Percentiles rank a stretch among this genome's conserved stretches.
Conservation (phyloP, 2,888 invertebrate species). For the Orthosia cruda region DNA sequence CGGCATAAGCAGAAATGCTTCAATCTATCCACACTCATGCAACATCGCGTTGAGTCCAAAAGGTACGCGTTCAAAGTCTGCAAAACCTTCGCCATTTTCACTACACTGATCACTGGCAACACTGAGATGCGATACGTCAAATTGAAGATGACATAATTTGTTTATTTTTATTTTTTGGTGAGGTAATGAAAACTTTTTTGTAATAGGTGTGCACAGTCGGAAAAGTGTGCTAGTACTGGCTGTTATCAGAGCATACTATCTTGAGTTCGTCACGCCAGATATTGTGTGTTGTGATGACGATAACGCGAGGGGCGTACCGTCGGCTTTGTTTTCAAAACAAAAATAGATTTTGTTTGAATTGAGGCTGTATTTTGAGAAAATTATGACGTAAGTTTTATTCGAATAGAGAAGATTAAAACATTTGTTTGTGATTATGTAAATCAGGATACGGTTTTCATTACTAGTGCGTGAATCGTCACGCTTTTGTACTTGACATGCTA, state of each 20-base stretch:
- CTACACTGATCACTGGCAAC: conserved; percentile 71
- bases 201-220: conserved; percentile 80
- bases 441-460: neutral
- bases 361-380: conserved; percentile 52
- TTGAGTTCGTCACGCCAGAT: conserved; percentile 90
- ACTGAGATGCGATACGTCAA: conserved; percentile 64
- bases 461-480: neutral
- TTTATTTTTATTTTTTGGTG: conserved; percentile 53
- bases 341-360: conserved; percentile 56
- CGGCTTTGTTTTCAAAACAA: conserved; percentile 70
- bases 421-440: conserved; percentile 1
- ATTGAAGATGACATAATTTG: conserved; percentile 56
- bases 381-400: neutral
- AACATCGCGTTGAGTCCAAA: conserved; percentile 86
- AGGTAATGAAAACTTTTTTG: conserved; percentile 43
- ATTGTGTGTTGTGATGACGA: conserved; percentile 88
- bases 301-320: conserved; percentile 77
- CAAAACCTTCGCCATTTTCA: conserved; percentile 83
- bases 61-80: conserved; percentile 86
- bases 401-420: neutral
- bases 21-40: conserved; percentile 84
- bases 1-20: conserved; percentile 89
- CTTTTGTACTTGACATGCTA: conserved; percentile 9
- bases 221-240: conserved; percentile 84
- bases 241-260: conserved; percentile 89